These are phyloP conservation scores for Blastobasis adustella DNA, from an alignment of 2,888 invertebrate species.

Conservation along the genomic window DNA sequence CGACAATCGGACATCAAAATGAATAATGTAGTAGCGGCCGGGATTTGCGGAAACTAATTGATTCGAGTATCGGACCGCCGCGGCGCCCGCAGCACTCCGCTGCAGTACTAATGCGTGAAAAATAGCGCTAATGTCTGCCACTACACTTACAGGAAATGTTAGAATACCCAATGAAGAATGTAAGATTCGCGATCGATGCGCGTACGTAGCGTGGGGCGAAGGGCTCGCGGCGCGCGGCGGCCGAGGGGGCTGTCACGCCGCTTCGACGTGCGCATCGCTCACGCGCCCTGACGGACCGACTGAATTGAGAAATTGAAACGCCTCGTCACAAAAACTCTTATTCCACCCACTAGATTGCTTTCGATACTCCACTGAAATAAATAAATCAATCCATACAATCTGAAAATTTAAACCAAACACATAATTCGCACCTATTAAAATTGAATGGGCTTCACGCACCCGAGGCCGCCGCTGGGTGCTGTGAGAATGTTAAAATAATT, in stretches of 20 bases:
- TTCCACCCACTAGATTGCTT: slow-evolving; percentile 25
- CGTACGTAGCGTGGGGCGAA: no score
- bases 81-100: slow-evolving; percentile 16
- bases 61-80: slow-evolving; percentile 21
- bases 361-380: slow-evolving; percentile 20
- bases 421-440: slow-evolving; percentile 33
- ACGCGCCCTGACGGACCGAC: slow-evolving; percentile 60
- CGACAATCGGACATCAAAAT: slow-evolving; percentile 18
- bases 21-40: slow-evolving; percentile 25
- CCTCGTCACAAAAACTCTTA: slow-evolving; percentile 42
- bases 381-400: slow-evolving; percentile 17
- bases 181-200: no score
- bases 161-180: no score
- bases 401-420: slow-evolving; percentile 33
- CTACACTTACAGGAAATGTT: no score
- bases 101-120: slow-evolving; percentile 1
- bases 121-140: not conserved
- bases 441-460: slow-evolving; percentile 37
- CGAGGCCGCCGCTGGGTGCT: slow-evolving; percentile 28
- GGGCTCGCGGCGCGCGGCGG: slow-evolving; percentile 9
- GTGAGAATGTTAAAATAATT: slow-evolving; percentile 48
- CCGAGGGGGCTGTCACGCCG: slow-evolving; percentile 36
- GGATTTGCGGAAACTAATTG: slow-evolving; percentile 27
- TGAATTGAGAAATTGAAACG: slow-evolving; percentile 69
- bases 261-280: slow-evolving; percentile 57